Base-by-base conservation (phyloP, 2,888 invertebrate genomes). In the Philonicus albiceps region DNA sequence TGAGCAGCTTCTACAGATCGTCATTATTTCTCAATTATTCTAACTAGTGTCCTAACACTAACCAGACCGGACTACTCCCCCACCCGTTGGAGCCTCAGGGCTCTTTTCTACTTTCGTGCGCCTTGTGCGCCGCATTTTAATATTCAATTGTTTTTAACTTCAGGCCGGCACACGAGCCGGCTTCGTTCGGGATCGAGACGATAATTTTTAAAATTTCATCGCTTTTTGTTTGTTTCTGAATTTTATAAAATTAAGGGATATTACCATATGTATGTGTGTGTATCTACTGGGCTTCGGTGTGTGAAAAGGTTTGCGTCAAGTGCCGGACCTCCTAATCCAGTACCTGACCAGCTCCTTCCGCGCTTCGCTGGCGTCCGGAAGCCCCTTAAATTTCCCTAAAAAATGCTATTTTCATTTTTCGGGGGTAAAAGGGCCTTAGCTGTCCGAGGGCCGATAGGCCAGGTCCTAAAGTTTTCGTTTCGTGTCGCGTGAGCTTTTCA, bases 381-480 rank as follows among this genome's bases (percentile, higher is more conserved):
- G 81, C 55, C 37, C 34, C 34, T 43, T 78, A 78, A 78, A 78
- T 49, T 49, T 37, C 3, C 43, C 13, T 37, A 31, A 84, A 84
- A 83, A 84, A 73, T 84, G 27, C 73, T 43, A 84, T 84, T 84
- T 83, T 84, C 30, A 84, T 84, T 84, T n/a, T 83, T 84, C 30
- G 84, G 72, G 84, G 84, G 84, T 27, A 73, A 73, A 72, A 84
- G 34, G 72, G 37, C 72, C 34, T n/a, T 19, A n/a, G 53, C 53
- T 5, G n/a, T 5, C 22, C 19, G 22, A n/a, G 55, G 64, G n/a
- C 37, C 6, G 81, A 40, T 8, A 73, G 27, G 6, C 11, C 31
- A 73, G 22, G 6, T 73, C 22, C 40, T 30, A 13, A 40, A 84
- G 16, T 27, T 53, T 73, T 31, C 27, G 22, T 43, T 43, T 84